phyloP scores from a whole-genome alignment of 2,888 invertebrate species.

The Serripes groenlandicus region DNA sequence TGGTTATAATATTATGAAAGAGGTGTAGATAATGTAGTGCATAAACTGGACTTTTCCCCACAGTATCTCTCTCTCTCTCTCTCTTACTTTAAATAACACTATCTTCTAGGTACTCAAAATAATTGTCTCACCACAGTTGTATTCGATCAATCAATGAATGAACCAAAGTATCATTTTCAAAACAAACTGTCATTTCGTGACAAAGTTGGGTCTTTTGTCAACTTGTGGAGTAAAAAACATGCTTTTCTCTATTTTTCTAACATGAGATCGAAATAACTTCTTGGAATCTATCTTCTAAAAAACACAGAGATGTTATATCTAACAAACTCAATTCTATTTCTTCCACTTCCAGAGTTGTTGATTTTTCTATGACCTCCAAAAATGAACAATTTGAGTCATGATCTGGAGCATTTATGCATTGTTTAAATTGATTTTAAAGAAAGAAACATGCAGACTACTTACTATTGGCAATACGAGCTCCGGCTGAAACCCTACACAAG shows the following conservation, averaged over 20 bases:
- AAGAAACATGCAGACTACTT: slow-evolving; percentile 4
- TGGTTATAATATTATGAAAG: no score
- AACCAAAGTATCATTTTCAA: no score
- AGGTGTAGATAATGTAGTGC: no score
- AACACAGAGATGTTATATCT: not conserved
- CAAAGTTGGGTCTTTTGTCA: no score
- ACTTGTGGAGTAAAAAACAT: no score
- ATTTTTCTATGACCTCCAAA: not conserved
- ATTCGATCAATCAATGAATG: no score
- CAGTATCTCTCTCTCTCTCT: no score
- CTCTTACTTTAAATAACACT: no score
- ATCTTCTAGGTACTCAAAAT: no score
- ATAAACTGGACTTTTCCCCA: no score
- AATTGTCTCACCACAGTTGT: no score
- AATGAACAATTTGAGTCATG: not conserved
- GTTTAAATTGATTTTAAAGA: not conserved
- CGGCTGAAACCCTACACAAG: slow-evolving; percentile 54
- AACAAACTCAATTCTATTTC: not conserved
- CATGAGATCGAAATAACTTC: not conserved
- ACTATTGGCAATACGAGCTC: slow-evolving; percentile 40
- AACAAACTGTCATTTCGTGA: no score
- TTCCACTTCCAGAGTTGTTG: not conserved
- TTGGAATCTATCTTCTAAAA: not conserved
- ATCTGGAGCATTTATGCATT: not conserved
- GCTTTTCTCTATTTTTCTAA: not conserved